phyloP scores from a whole-genome alignment of 2,113 vertebrate genomes.

The Rousettus leschenaultii region DNA sequence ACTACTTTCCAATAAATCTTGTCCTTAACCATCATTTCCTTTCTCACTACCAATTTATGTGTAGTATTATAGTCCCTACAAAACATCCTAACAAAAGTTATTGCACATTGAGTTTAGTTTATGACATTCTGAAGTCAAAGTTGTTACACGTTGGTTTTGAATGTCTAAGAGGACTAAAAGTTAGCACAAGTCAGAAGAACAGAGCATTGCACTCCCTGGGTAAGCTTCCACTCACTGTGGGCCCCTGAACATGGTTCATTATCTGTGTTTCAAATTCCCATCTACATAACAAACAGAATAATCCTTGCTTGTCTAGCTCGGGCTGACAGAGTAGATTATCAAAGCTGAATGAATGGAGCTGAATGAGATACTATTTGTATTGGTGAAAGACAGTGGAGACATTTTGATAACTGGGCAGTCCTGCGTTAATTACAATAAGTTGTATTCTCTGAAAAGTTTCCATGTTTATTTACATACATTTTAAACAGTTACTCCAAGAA shows the following conservation, averaged over 20 bases:
- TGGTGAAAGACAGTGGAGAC: background rate
- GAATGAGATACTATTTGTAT: background rate
- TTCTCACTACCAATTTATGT: background rate
- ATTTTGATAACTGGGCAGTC: background rate
- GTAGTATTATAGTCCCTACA: background rate
- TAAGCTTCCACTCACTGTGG: background rate
- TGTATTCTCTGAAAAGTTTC: background rate
- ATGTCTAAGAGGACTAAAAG: background rate
- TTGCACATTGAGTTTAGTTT: background rate
- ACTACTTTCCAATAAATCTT: background rate
- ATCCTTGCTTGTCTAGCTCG: background rate
- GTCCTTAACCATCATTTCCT: background rate
- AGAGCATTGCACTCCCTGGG: background rate
- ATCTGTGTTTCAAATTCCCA: background rate
- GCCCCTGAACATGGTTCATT: background rate
- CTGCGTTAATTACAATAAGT: background rate
- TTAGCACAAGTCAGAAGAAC: background rate
- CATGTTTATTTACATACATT: slow-evolving; percentile 10
- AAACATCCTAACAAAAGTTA: background rate
- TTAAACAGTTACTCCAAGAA: slow-evolving; percentile 40
- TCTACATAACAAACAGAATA: background rate
- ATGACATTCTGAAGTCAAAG: background rate
- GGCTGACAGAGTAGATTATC: background rate
- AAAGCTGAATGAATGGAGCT: background rate
- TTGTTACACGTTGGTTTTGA: background rate